These are phyloP conservation scores for Oryzaephilus surinamensis DNA, from an alignment of 1,140 invertebrate genomes.

Conservation along the genomic window DNA sequence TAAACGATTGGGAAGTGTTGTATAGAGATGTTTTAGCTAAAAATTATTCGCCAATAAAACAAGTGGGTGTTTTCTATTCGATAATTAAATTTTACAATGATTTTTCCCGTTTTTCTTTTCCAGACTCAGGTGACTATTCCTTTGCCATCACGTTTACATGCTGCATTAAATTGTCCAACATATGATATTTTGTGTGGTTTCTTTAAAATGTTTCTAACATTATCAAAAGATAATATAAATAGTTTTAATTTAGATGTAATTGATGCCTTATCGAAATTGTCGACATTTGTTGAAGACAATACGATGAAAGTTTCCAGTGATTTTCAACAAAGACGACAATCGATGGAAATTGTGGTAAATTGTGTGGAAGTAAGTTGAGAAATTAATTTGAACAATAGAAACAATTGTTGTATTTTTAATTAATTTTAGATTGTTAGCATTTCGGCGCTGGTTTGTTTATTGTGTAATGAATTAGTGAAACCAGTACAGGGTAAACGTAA, in stretches of 20 bases:
- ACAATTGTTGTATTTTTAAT: neutral
- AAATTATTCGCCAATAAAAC: conserved; percentile 17
- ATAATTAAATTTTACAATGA: conserved; percentile 2
- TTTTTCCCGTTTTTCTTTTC: conserved; percentile 6
- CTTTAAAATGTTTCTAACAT: conserved; percentile 20
- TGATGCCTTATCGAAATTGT: conserved; percentile 13
- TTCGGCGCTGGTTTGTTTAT: conserved; percentile 20
- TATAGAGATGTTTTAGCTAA: conserved; percentile 9
- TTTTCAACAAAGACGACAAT: conserved; percentile 20
- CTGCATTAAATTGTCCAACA: conserved; percentile 20
- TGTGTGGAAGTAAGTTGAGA: conserved; percentile 24
- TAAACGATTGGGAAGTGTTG: conserved; percentile 25
- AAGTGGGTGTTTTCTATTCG: conserved; percentile 11
- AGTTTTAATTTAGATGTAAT: conserved; percentile 10
- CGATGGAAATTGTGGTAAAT: conserved; percentile 26
- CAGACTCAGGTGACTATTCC: conserved; percentile 24
- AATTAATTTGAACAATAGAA: neutral
- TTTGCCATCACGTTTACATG: conserved; percentile 25
- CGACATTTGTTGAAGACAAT: conserved; percentile 10
- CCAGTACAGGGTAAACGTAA: conserved; percentile 21
- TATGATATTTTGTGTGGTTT: conserved; percentile 17
- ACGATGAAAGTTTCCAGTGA: conserved; percentile 11
- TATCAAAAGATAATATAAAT: conserved; percentile 15
- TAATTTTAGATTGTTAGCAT: conserved; percentile 23
- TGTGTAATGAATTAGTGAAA: conserved; percentile 25